Base-by-base conservation (phyloP, 2,888 invertebrate species). In the Busseola fusca region DNA sequence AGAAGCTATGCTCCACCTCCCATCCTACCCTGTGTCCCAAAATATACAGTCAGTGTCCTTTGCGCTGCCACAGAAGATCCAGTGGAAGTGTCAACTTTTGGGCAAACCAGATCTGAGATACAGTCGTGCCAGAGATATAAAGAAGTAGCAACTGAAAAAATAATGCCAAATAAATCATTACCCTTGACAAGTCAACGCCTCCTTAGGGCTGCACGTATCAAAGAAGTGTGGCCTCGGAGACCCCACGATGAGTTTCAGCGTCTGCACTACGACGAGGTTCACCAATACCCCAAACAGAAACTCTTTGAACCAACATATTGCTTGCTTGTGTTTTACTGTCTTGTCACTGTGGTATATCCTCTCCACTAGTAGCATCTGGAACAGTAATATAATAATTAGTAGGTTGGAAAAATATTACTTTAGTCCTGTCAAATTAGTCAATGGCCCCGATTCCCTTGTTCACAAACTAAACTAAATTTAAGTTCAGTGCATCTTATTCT, bases 181-280 rank as follows among this genome's bases (percentile, higher is more conserved):
- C 95, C 86, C 92, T 78, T 90, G 71, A 89, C 98, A 98, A 74
- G 96, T 96, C 48, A 89, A 80, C 0, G 96, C 96, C 63, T 96
- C 96, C 74, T 96, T 96, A 9, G 98, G 98, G 65, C 92, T 91
- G 88, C 98, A 98, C 0, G 97, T 97, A 82, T 97, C 97, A 80
- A 98, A 96, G 91, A 98, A 98, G 88, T 98, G 98, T 0, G 98
- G 98, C 80, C 98, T 95, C 0, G 97, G 97, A 63, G 97, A 97
- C 0, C 97, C 97, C 1, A 97, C 96, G 0, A 97, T 79, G 0
- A 96, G 90, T 90, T 98, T 98, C 42, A 96, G 88, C 1, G 93
- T 86, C 86, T 97, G 96, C 4, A 96, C 96, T 3, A 97, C 84
- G 0, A 97, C 92, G 42, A 97, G 87, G 73, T 97, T 96, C 21